These are phyloP conservation scores for Brachirus orientalis DNA, from an alignment of 2,113 vertebrate species.

Conservation along the genomic window DNA sequence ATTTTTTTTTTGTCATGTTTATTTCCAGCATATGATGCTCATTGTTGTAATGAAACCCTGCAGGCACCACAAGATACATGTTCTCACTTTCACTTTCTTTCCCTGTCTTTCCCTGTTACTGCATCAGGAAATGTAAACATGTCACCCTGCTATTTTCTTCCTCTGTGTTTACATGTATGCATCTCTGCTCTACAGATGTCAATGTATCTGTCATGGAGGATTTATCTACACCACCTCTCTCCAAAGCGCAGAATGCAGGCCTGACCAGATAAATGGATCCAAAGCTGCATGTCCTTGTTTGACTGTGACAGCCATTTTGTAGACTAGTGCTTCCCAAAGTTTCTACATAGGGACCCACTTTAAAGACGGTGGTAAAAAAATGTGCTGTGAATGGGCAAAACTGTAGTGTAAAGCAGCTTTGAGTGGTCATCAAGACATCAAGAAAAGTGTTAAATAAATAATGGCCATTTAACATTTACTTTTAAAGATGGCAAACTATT, in stretches of 20 bases:
- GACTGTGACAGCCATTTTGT: constrained; percentile 31
- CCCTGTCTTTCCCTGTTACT: constrained; percentile 16
- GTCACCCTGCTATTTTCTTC: constrained; percentile 33
- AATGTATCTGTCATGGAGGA: constrained; percentile 4
- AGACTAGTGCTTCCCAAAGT: too few species aligned
- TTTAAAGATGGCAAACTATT: too few species aligned
- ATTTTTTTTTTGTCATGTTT: constrained; percentile 39
- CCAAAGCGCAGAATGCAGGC: neutral
- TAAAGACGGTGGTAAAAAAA: too few species aligned
- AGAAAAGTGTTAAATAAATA: too few species aligned
- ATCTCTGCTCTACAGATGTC: constrained; percentile 69
- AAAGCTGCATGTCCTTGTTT: constrained; percentile 19
- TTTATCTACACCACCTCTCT: constrained; percentile 19
- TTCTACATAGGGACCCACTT: too few species aligned
- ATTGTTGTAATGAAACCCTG: constrained; percentile 40
- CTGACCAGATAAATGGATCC: constrained; percentile 8
- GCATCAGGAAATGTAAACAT: constrained; percentile 63
- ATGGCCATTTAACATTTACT: too few species aligned
- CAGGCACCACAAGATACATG: constrained; percentile 22
- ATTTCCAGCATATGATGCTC: constrained; percentile 36
- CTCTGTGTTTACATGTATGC: constrained; percentile 32
- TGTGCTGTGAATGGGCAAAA: too few species aligned
- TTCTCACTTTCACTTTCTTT: constrained; percentile 59
- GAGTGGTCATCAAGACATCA: too few species aligned
- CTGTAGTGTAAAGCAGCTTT: too few species aligned